A percentile compares a stretch with the other conserved stretches of the same genome.
Evolutionary conservation across 2,113 vertebrate species (phyloP).

Genomic region (Manacus vitellinus): DNA sequence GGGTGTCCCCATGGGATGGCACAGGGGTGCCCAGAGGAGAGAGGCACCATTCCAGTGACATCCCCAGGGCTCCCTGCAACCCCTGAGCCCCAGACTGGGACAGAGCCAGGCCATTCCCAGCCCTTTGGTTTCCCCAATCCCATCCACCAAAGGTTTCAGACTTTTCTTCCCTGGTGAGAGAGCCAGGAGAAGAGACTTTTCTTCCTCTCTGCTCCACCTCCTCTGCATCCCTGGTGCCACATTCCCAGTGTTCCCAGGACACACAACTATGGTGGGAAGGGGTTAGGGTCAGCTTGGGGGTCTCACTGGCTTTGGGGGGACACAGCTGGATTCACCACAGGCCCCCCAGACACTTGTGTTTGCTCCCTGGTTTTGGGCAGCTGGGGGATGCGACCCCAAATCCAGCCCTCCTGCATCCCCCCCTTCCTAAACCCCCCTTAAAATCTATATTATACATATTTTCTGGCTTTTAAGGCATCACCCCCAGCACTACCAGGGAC

Average conservation of each 20-base stretch:
- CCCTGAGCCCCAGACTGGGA: neutral
- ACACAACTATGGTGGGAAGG: accelerated
- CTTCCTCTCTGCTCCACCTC: accelerated
- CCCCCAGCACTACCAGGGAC: accelerated
- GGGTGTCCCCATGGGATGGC: neutral
- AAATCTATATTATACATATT: no score
- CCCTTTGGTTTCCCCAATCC: neutral
- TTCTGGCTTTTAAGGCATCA: no score
- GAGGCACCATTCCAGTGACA: neutral
- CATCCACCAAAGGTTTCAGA: accelerated
- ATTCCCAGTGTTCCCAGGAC: neutral
- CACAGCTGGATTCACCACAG: accelerated
- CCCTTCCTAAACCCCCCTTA: neutral
- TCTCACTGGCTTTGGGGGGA: accelerated
- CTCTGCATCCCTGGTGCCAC: neutral
- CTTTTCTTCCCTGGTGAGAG: neutral
- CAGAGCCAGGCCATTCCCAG: neutral
- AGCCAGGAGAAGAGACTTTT: no score
- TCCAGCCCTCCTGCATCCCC: neutral
- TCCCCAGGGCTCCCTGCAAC: neutral
- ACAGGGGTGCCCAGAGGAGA: accelerated
- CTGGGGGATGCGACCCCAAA: neutral
- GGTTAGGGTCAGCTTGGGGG: no score
- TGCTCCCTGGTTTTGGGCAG: neutral
- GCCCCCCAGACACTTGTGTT: neutral